A percentile compares a stretch with the other conserved stretches of the same genome.
phyloP scores from a whole-genome alignment of 2,888 invertebrate genomes.

The Plagodis dolabraria region DNA sequence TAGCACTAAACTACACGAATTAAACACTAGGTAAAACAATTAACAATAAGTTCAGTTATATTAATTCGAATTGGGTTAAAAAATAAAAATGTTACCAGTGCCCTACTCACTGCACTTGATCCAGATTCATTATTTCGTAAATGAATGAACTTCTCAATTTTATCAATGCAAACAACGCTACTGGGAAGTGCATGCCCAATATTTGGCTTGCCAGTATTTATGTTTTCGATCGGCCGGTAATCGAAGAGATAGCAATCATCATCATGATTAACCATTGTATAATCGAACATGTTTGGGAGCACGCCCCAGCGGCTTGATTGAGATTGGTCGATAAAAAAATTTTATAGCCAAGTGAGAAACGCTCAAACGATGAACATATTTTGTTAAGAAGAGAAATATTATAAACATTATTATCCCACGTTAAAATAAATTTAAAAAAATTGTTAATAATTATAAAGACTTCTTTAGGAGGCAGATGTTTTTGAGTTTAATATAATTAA shows the following conservation, averaged over 20 bases:
- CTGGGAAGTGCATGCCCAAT: slow-evolving; percentile 56
- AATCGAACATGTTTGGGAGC: slow-evolving; percentile 28
- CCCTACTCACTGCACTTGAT: not conserved
- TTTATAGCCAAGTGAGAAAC: slow-evolving; percentile 23
- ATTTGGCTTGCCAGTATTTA: slow-evolving; percentile 53
- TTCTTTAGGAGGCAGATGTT: no score
- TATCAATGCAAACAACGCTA: slow-evolving; percentile 43
- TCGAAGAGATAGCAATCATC: slow-evolving; percentile 28
- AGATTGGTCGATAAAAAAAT: slow-evolving; percentile 25
- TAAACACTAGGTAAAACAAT: no score
- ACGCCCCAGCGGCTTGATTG: slow-evolving; percentile 27
- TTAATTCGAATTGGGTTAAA: not conserved
- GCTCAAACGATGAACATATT: not conserved
- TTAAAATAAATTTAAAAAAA: no score
- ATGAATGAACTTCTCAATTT: slow-evolving; percentile 23
- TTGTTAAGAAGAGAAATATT: no score
- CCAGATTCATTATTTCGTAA: slow-evolving; percentile 6
- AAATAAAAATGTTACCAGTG: not conserved
- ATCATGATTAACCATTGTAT: slow-evolving; percentile 41
- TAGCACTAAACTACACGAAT: no score
- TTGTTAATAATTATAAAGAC: no score
- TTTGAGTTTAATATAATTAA: no score
- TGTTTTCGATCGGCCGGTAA: slow-evolving; percentile 44
- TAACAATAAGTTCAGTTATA: not conserved
- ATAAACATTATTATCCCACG: no score